Percentiles rank a stretch among this genome's conserved stretches.
Evolutionary conservation across 2,888 invertebrate species (phyloP).

Genomic region (Pseudolycoriella hygida): DNA sequence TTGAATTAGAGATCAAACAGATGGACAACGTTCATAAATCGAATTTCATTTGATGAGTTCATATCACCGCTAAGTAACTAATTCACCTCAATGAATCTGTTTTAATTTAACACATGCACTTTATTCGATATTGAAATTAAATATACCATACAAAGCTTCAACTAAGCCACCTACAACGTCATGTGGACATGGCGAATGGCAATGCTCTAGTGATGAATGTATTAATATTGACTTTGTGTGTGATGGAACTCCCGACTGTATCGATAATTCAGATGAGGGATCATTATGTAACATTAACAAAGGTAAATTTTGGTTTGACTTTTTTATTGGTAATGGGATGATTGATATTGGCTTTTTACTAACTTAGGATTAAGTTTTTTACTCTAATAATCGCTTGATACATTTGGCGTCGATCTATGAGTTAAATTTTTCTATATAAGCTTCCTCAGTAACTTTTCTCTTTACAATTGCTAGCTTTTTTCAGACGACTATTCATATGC

Average conservation of each 20-base stretch:
- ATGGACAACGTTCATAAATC: background rate
- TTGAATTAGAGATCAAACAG: too few species aligned
- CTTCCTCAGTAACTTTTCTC: too few species aligned
- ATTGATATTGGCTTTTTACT: background rate
- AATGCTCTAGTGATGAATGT: slow-evolving; percentile 33
- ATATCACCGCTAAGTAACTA: background rate
- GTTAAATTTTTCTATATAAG: too few species aligned
- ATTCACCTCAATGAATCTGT: background rate
- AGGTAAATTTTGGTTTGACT: background rate
- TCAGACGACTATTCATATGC: too few species aligned
- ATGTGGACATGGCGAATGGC: slow-evolving; percentile 17
- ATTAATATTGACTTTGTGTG: slow-evolving; percentile 31
- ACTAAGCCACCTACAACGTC: background rate
- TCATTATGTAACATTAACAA: background rate
- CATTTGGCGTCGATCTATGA: too few species aligned
- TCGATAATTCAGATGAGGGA: slow-evolving; percentile 37
- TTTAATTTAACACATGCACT: too few species aligned
- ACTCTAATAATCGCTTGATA: too few species aligned
- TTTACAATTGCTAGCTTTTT: too few species aligned
- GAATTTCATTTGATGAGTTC: background rate
- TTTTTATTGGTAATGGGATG: background rate
- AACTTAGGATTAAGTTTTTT: background rate
- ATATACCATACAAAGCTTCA: background rate
- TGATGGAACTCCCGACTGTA: slow-evolving; percentile 38
- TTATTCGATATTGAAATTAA: too few species aligned